phyloP scores from a whole-genome alignment of 1,140 invertebrate species.

The Euborellia annulipes region DNA sequence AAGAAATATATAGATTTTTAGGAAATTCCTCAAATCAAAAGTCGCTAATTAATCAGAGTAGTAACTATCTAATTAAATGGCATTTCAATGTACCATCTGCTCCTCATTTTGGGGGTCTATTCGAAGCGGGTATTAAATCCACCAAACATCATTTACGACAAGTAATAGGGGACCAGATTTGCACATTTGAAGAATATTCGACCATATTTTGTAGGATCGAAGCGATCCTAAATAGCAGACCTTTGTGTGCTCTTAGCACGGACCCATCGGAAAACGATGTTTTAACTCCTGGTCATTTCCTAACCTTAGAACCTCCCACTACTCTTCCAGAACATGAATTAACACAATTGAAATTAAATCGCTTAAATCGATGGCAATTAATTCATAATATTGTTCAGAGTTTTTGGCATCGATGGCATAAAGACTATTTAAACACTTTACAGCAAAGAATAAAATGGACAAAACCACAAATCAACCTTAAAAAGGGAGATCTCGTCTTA shows the following conservation, averaged over 20 bases:
- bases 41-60: too few relatives aligned
- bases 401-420: neutral
- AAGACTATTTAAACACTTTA: neutral
- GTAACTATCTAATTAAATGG: too few relatives aligned
- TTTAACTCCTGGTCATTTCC: constrained; percentile 19
- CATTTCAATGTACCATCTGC: constrained; percentile 18
- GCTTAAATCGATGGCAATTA: constrained; percentile 1
- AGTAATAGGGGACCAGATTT: constrained; percentile 8
- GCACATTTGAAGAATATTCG: constrained; percentile 12
- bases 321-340: constrained; percentile 12
- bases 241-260: constrained; percentile 8
- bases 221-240: constrained; percentile 14
- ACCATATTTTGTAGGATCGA: constrained; percentile 16
- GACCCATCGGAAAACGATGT: constrained; percentile 10
- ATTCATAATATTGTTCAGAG: neutral
- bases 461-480: too few relatives aligned
- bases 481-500: too few relatives aligned
- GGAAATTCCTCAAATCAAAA: too few relatives aligned
- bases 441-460: neutral
- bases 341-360: neutral
- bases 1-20: too few relatives aligned
- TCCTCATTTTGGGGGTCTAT: constrained; percentile 20
- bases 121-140: constrained; percentile 21
- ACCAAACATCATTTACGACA: constrained; percentile 16
- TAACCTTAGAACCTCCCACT: constrained; percentile 15